Evolutionary conservation across 2,113 vertebrate genomes (phyloP), one percentile per base, ranked within the genome.

Genomic region (Carlito syrichta): DNA sequence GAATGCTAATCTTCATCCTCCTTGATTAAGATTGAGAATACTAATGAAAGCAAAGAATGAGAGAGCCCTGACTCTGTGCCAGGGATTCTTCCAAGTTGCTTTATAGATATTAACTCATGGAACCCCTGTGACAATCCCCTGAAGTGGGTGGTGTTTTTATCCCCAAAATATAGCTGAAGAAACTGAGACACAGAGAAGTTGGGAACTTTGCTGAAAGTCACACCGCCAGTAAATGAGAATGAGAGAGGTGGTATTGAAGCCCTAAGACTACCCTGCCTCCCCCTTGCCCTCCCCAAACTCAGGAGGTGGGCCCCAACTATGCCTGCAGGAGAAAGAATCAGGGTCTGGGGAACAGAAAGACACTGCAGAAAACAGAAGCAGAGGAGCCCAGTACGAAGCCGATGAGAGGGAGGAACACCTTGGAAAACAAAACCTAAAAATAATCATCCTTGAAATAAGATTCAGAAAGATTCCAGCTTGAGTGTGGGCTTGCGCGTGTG

Each of bases 231-330:
- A 3, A 76, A 52, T 7, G 13, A 52, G 11, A 76, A 52, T 7
- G 13, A 52, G 11, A 20, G 8, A n/a, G 38, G 11, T 16, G 10
- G 43, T 27, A 17, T 11, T 8, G 30, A 54, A 52, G 16, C 5
- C 6, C 11, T 35, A 20, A 14, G 13, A 3, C 6, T 54, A 1
- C 19, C 14, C 19, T n/a, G 4, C 1, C 3, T 30, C n/a, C 4
- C 19, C 3, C 43, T 16, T n/a, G 1, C 1, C 27, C 2, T 8
- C 69, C 40, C 69, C 12, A 9, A 30, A 43, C 43, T 30, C 73
- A 19, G 27, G 30, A 27, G 27, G 16, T 48, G 73, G 19, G 16
- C 27, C 8, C 43, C 11, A 23, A 66, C 12, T 9, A 7, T 43
- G 11, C 45, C 45, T 52, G n/a, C 50, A 19, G 48, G 8, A 62